A percentile compares a stretch with the other conserved stretches of the same genome.
Evolutionary conservation across 2,797 vertebrate species (phyloP).

Genomic region (Macropus fuliginosus): DNA sequence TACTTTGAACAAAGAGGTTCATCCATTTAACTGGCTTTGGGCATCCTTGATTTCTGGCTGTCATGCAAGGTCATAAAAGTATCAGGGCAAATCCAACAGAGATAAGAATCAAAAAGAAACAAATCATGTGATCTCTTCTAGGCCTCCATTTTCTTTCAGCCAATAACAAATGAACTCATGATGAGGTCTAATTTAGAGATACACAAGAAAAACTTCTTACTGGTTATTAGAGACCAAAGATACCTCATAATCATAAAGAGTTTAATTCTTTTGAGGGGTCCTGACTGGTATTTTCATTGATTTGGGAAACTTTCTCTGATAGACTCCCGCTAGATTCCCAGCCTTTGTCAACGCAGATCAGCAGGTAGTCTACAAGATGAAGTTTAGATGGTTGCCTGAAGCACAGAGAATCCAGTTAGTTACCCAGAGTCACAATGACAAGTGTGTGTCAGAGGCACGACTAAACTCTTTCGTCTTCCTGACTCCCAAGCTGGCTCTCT

Average conservation of each 20-base stretch:
- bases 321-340: background rate
- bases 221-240: background rate
- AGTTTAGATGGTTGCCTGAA: background rate
- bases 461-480: background rate
- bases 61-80: background rate
- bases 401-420: background rate
- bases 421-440: background rate
- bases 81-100: background rate
- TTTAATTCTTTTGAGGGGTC: background rate
- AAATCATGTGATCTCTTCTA: background rate
- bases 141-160: background rate
- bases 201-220: background rate
- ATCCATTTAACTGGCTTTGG: background rate
- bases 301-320: background rate
- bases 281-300: background rate
- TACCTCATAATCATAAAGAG: background rate
- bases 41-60: background rate
- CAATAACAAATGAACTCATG: background rate
- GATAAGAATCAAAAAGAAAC: background rate
- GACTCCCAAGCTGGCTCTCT: background rate
- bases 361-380: background rate
- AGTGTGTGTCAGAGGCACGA: background rate
- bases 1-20: slow-evolving; percentile 6
- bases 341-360: background rate
- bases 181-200: background rate